phyloP scores from a whole-genome alignment of 2,888 invertebrate species.

The Thereva nobilitata region DNA sequence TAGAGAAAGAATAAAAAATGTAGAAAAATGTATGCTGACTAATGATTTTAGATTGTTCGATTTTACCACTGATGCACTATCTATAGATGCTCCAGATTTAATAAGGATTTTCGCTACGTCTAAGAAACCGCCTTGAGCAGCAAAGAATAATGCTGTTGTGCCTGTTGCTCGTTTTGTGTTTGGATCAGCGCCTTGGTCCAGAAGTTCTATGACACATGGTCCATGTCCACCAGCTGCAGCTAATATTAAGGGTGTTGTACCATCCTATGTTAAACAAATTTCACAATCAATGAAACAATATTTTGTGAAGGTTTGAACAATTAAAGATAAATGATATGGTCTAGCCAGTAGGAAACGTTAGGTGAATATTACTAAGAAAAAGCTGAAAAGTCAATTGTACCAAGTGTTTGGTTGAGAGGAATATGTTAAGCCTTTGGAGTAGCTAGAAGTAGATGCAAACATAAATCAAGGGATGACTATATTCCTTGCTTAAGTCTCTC shows the following conservation, averaged over 20 bases:
- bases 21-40: not conserved
- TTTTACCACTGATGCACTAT: slow-evolving; percentile 77
- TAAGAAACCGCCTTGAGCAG: slow-evolving; percentile 88
- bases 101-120: slow-evolving; percentile 80
- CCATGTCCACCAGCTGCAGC: slow-evolving; percentile 89
- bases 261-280: slow-evolving; percentile 71
- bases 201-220: slow-evolving; percentile 81
- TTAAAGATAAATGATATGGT: no score
- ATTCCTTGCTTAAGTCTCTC: no score
- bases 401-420: no score
- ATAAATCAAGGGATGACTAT: no score
- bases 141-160: slow-evolving; percentile 91
- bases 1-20: slow-evolving; percentile 53
- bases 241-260: slow-evolving; percentile 90
- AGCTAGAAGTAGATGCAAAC: no score
- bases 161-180: slow-evolving; percentile 86
- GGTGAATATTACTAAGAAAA: no score
- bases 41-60: not conserved
- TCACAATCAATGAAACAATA: not conserved
- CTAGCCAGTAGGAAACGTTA: no score
- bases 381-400: no score
- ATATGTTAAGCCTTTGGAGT: no score
- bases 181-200: slow-evolving; percentile 91
- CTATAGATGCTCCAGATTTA: slow-evolving; percentile 76
- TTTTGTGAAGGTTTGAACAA: no score